These are phyloP conservation scores for Baronia brevicornis DNA, from an alignment of 2,888 invertebrate species.

Conservation along the genomic window DNA sequence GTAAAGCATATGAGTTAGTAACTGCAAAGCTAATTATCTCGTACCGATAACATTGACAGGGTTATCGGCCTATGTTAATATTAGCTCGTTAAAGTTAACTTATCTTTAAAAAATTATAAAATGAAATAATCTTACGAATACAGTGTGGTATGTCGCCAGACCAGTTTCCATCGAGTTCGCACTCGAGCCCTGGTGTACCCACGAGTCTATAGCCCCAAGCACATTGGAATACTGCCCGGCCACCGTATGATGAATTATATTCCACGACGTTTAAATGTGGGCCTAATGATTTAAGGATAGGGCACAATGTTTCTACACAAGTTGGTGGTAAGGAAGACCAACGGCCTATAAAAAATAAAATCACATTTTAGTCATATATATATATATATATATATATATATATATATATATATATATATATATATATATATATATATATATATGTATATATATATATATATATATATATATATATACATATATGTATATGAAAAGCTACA, in stretches of 20 bases:
- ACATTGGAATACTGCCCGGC: slow-evolving; percentile 87
- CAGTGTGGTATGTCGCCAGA: slow-evolving; percentile 85
- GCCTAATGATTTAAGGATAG: slow-evolving; percentile 79
- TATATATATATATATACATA: too few species aligned
- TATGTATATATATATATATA: too few species aligned
- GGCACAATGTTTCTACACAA: slow-evolving; percentile 87
- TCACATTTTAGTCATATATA: too few species aligned
- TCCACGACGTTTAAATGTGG: slow-evolving; percentile 84
- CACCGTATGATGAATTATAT: slow-evolving; percentile 87
- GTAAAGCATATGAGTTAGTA: too few species aligned
- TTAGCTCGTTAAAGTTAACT: too few species aligned
- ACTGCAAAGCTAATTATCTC: too few species aligned
- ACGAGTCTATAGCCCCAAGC: slow-evolving; percentile 87
- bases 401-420: too few species aligned
- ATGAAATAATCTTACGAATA: slow-evolving; percentile 73
- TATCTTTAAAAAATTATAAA: slow-evolving; percentile 3
- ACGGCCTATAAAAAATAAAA: slow-evolving; percentile 73
- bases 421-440: too few species aligned
- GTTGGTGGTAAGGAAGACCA: slow-evolving; percentile 86
- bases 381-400: too few species aligned
- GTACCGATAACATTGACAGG: too few species aligned
- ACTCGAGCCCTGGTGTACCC: slow-evolving; percentile 86
- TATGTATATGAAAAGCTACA: slow-evolving; percentile 2
- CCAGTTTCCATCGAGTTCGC: slow-evolving; percentile 87
- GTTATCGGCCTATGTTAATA: too few species aligned